Base-by-base conservation (phyloP, 2,113 vertebrate genomes). In the Crotophaga sulcirostris region DNA sequence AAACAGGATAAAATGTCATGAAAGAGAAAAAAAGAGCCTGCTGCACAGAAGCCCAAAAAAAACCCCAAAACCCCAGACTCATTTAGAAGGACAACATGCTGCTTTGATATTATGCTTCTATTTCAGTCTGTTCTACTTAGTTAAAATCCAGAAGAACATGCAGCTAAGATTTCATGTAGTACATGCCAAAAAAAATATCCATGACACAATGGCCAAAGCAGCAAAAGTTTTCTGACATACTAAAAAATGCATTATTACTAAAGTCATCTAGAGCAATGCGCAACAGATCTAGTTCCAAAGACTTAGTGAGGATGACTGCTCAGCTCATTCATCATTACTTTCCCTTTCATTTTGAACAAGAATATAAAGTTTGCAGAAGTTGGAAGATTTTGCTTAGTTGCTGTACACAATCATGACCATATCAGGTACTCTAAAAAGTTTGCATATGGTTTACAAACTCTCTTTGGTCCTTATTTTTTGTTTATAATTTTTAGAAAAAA, bases 101-200 rank as follows among this genome's bases (percentile, higher is more conserved):
- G 14, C 45, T 89, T 78, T 54, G 59, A 36, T 47, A 55, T 40
- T 51, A 56, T 60, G 16, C 26, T 29, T 60, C 52, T 40, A 58
- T 31, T 88, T 14, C 38, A 64, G 13, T 56, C 17, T 59, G 5
- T 23, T 72, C 18, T 73, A 11, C 23, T 76, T 52, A 40, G 24
- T 76, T 64, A 38, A 19, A 45, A 64, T n/a, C 38, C 33, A 55
- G 17, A 10, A 67, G 21, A 77, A 80, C 0, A 0, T 2, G 11
- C 36, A 89, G 38, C 44, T 60, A 68, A 67, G 34, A 55, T 33
- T 77, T 64, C 23, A 14, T 42, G 23, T 2, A 64, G 10, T 4
- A 6, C 34, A 21, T 6, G 6, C 12, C 73, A n/a, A 17, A 68
- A 60, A 63, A 66, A 62, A 67, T 33, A 14, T 23, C 23, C 23